A percentile compares a stretch with the other conserved stretches of the same genome.
phyloP scores from a whole-genome alignment of 2,113 vertebrate species.

The Platysteira castanea region DNA sequence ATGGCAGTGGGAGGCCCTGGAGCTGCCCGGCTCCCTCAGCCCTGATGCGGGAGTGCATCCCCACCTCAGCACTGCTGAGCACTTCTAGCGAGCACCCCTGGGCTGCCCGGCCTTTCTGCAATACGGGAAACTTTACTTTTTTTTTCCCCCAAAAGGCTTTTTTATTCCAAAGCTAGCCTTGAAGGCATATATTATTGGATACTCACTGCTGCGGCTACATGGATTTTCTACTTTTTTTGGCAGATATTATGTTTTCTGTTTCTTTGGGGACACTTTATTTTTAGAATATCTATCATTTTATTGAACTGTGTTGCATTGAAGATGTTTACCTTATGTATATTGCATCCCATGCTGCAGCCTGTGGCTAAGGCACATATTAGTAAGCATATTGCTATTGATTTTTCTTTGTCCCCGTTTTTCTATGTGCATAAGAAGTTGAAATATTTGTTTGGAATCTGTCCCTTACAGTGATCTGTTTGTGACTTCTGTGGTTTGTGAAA shows the following conservation, averaged over 20 bases:
- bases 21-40: background rate
- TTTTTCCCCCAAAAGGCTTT: background rate
- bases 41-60: accelerated
- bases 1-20: accelerated
- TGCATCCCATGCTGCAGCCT: constrained; percentile 13
- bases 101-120: background rate
- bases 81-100: background rate
- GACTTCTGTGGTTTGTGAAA: background rate
- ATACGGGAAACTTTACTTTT: background rate
- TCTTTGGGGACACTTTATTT: constrained; percentile 28
- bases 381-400: constrained; percentile 59
- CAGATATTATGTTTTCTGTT: background rate
- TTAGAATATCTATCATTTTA: constrained; percentile 38
- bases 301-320: constrained; percentile 4
- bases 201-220: background rate
- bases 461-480: background rate
- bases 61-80: background rate
- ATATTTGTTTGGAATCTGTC: constrained; percentile 7
- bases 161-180: background rate
- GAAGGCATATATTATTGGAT: background rate
- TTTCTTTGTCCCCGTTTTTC: background rate
- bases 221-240: background rate
- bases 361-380: constrained; percentile 32
- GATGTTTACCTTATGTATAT: constrained; percentile 31
- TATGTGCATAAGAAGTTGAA: background rate